Percentiles rank a stretch among this genome's conserved stretches.
Evolutionary conservation across 2,797 vertebrate species (phyloP).

Genomic region (Diplodus puntazzo): DNA sequence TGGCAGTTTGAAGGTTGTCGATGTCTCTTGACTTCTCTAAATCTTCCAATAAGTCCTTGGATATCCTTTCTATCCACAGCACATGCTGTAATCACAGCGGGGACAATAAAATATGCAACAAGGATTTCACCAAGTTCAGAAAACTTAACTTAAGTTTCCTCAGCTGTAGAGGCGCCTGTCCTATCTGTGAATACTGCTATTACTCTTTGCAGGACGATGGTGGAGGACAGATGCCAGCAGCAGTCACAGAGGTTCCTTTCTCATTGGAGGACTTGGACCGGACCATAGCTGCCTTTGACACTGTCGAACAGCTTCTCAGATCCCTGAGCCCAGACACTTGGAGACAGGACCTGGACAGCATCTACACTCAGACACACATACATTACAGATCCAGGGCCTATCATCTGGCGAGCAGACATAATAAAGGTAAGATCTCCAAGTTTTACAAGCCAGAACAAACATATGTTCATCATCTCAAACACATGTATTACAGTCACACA

Average conservation of each 20-base stretch:
- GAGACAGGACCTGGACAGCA: conserved; percentile 93
- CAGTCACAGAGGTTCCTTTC: conserved; percentile 88
- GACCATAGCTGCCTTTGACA: conserved; percentile 92
- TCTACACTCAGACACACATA: conserved; percentile 89
- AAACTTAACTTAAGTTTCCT: neutral
- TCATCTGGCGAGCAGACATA: conserved; percentile 87
- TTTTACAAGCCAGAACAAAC: conserved; percentile 13
- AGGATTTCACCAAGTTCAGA: neutral
- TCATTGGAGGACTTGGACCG: conserved; percentile 90
- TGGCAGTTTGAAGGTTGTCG: conserved; percentile 4
- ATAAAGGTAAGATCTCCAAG: conserved; percentile 87
- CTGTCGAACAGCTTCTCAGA: conserved; percentile 92
- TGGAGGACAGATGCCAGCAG: conserved; percentile 53
- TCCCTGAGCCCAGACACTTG: conserved; percentile 93
- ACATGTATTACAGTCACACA: neutral
- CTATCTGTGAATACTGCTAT: neutral
- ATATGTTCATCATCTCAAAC: neutral
- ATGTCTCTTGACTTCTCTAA: conserved; percentile 4
- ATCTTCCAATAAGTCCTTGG: neutral
- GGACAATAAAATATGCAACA: neutral
- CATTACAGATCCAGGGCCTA: conserved; percentile 91
- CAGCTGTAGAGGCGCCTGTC: neutral
- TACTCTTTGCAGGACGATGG: conserved; percentile 56
- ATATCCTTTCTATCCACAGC: neutral
- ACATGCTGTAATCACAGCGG: neutral